phyloP scores from a whole-genome alignment of 2,113 vertebrate genomes.

The Epinephelus moara region DNA sequence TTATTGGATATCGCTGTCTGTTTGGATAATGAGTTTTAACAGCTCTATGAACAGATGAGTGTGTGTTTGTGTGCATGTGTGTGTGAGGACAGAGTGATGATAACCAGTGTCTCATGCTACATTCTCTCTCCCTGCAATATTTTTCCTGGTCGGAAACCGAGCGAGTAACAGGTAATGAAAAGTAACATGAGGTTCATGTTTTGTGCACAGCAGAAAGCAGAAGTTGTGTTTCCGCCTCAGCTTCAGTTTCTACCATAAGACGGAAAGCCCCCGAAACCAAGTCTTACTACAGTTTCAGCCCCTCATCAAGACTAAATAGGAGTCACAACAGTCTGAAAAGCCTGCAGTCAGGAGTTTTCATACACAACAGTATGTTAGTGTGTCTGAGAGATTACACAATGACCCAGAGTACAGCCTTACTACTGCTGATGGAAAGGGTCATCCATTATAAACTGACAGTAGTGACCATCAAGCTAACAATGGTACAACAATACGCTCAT shows the following conservation, averaged over 20 bases:
- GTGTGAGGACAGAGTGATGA: background rate
- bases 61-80: background rate
- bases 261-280: constrained; percentile 61
- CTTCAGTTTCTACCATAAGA: constrained; percentile 56
- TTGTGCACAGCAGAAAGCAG: constrained; percentile 58
- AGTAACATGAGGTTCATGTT: constrained; percentile 39
- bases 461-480: background rate
- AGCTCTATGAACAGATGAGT: background rate
- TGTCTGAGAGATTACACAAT: background rate
- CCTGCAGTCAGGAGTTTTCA: background rate
- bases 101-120: background rate
- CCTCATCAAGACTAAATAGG: background rate
- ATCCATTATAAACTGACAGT: background rate
- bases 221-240: constrained; percentile 23
- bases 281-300: constrained; percentile 1
- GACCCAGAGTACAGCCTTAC: background rate
- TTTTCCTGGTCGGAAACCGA: background rate
- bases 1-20: background rate
- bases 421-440: background rate
- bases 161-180: background rate
- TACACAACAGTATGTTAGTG: background rate
- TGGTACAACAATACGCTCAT: too few relatives aligned
- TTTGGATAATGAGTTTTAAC: background rate
- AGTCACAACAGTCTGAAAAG: background rate
- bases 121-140: background rate